Conservation (phyloP, 2,888 invertebrate genomes). For the Mythimna pallens region DNA sequence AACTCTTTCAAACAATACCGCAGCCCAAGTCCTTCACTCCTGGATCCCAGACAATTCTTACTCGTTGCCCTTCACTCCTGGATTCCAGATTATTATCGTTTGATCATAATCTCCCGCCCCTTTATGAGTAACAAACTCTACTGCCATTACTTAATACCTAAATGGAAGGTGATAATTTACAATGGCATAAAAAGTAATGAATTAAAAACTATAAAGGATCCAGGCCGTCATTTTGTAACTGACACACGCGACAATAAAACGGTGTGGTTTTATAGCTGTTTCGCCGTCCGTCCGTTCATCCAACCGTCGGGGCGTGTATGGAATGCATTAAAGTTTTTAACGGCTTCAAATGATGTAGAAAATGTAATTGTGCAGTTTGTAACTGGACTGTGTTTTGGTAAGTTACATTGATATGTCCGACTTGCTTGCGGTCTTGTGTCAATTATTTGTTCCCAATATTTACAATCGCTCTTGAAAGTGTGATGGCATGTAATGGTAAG, state of each 20-base stretch:
- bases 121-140: constrained; percentile 2
- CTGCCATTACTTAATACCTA: constrained; percentile 17
- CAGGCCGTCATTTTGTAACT: constrained; percentile 28
- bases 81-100: background rate
- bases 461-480: too few species aligned
- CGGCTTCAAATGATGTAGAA: constrained; percentile 24
- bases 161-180: constrained; percentile 53
- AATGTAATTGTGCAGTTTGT: constrained; percentile 38
- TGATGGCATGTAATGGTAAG: too few species aligned
- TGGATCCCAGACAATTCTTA: background rate
- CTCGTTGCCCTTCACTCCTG: background rate
- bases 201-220: constrained; percentile 41
- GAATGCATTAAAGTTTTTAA: constrained; percentile 62
- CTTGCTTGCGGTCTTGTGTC: too few species aligned
- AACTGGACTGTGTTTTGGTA: constrained; percentile 32
- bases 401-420: background rate
- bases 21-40: background rate
- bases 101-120: background rate
- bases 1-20: too few species aligned
- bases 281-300: constrained; percentile 25
- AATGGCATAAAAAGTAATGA: constrained; percentile 50
- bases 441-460: too few species aligned
- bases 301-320: constrained; percentile 44
- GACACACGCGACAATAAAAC: constrained; percentile 58
- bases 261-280: constrained; percentile 51